Evolutionary conservation across 2,113 vertebrate genomes (phyloP).

Genomic region (Oncorhynchus nerka): DNA sequence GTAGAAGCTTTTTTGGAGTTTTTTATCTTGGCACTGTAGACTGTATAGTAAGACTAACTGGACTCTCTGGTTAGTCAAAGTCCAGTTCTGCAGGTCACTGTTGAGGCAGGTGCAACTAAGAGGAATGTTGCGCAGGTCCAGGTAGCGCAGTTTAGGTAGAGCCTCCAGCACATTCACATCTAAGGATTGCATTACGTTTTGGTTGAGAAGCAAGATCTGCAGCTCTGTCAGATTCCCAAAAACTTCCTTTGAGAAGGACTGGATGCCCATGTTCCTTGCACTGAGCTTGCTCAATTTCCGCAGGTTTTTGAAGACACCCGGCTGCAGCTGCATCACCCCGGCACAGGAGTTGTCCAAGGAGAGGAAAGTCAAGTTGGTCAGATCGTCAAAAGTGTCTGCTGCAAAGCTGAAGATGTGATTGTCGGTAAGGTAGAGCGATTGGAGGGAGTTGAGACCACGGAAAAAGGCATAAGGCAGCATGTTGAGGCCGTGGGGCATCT

Average conservation of each 20-base stretch:
- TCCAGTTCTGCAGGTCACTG: constrained; percentile 69
- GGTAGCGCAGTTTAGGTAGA: constrained; percentile 72
- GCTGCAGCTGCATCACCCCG: constrained; percentile 64
- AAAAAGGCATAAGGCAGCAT: constrained; percentile 63
- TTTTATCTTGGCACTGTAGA: constrained; percentile 38
- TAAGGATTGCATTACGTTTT: constrained; percentile 75
- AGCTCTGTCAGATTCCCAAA: constrained; percentile 80
- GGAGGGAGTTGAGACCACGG: constrained; percentile 62
- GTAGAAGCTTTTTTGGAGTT: constrained; percentile 53
- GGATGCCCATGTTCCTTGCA: constrained; percentile 80
- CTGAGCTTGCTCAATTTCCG: constrained; percentile 62
- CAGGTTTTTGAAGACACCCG: constrained; percentile 82
- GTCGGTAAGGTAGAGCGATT: constrained; percentile 67
- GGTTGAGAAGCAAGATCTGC: constrained; percentile 64
- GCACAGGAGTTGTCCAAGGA: constrained; percentile 70
- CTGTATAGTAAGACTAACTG: constrained; percentile 78
- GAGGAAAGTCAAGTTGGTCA: constrained; percentile 69
- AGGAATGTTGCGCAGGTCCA: constrained; percentile 79
- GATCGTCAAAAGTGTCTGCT: constrained; percentile 75
- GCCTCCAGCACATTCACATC: constrained; percentile 52
- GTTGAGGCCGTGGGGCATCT: constrained; percentile 63
- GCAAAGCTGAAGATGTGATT: constrained; percentile 68
- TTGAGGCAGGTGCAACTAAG: constrained; percentile 78
- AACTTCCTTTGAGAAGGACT: constrained; percentile 71
- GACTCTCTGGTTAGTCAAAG: constrained; percentile 46